These are phyloP conservation scores for Crocuta crocuta DNA, from an alignment of 2,113 vertebrate species.

Conservation along the genomic window DNA sequence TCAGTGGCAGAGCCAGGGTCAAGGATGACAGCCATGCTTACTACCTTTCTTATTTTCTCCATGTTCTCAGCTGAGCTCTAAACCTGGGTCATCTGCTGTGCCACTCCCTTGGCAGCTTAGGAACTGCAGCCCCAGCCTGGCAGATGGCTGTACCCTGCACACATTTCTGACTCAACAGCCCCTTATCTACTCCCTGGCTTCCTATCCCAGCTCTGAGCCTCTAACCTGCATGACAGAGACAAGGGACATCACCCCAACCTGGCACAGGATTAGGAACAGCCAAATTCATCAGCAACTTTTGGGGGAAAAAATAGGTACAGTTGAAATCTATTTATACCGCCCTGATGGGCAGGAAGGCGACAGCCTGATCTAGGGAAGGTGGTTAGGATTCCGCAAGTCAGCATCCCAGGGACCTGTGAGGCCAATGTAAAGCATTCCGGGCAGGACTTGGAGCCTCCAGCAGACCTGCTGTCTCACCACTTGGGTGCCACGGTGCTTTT, in stretches of 20 bases:
- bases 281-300: conserved; percentile 51
- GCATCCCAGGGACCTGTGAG: neutral
- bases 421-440: neutral
- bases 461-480: neutral
- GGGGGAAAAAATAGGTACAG: neutral
- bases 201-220: neutral
- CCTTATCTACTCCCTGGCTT: neutral
- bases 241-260: neutral
- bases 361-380: neutral
- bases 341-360: neutral
- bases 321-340: conserved; percentile 54
- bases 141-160: neutral
- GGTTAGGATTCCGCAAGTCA: conserved; percentile 12
- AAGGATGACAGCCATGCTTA: accelerated
- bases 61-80: neutral
- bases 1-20: neutral
- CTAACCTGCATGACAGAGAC: neutral
- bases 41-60: too few relatives aligned
- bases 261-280: neutral
- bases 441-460: neutral
- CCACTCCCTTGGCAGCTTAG: neutral
- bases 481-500: neutral
- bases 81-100: neutral
- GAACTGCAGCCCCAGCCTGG: neutral
- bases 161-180: neutral